Conservation (phyloP, 2,888 invertebrate genomes). For the Adineta ricciae region DNA sequence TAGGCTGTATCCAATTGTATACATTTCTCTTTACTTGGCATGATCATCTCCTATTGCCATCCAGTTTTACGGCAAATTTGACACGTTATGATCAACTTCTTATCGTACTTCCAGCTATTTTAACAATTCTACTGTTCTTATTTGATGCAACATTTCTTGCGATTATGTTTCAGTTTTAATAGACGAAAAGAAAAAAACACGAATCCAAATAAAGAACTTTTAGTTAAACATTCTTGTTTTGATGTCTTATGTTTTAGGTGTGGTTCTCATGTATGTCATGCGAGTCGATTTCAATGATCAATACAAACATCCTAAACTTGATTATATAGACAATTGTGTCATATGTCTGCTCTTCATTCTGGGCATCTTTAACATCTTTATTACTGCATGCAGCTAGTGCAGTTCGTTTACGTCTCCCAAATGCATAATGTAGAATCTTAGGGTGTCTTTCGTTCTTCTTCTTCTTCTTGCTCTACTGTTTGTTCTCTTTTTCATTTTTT, state of each 20-base stretch:
- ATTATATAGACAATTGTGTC: conserved; percentile 21
- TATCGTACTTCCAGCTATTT: neutral
- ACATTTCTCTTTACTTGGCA: neutral
- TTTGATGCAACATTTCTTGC: neutral
- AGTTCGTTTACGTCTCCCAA: neutral
- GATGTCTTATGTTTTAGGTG: neutral
- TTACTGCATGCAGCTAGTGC: neutral
- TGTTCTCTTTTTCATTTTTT: neutral
- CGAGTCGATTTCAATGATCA: conserved; percentile 19
- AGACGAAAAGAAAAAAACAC: neutral
- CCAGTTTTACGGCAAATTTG: neutral
- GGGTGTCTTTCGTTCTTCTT: neutral
- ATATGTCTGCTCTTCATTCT: neutral
- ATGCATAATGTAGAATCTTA: neutral
- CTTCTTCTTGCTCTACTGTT: too few relatives aligned
- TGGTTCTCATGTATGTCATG: neutral
- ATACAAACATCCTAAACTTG: conserved; percentile 20
- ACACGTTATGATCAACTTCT: neutral
- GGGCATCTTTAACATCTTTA: conserved; percentile 19
- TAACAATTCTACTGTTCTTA: neutral
- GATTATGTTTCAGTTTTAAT: neutral
- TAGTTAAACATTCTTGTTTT: neutral
- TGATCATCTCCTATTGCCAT: neutral
- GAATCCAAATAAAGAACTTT: neutral
- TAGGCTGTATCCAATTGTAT: neutral